Evolutionary conservation across 2,797 vertebrate genomes (phyloP).

Genomic region (Euphonia xanthogaster): DNA sequence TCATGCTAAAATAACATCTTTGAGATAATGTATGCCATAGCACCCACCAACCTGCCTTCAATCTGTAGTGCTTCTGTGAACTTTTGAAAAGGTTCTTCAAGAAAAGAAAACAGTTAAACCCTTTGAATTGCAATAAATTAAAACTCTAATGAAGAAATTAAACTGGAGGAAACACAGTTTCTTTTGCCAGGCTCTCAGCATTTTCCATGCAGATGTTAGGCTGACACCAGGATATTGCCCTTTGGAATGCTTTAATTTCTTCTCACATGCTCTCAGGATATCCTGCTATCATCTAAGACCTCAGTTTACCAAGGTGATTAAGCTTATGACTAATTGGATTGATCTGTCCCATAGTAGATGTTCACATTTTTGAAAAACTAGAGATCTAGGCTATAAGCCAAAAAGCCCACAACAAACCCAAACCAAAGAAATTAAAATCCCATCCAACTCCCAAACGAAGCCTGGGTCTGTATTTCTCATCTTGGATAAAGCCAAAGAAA

Average conservation of each 20-base stretch:
- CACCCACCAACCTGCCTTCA: not conserved
- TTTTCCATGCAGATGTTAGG: not conserved
- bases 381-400: not conserved
- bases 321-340: not conserved
- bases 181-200: not conserved
- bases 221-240: not conserved
- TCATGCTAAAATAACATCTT: conserved; percentile 23
- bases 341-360: not conserved
- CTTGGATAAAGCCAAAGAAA: not conserved
- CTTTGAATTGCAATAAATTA: conserved; percentile 6
- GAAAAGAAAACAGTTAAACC: not conserved
- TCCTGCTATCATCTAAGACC: not conserved
- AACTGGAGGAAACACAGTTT: not conserved
- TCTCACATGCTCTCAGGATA: not conserved
- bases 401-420: not conserved
- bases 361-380: not conserved
- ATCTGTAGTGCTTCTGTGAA: not conserved
- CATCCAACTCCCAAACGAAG: not conserved
- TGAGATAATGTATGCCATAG: conserved; percentile 17
- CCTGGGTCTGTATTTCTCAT: not conserved
- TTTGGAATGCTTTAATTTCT: not conserved
- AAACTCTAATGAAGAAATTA: not conserved
- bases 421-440: not conserved
- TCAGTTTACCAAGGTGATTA: not conserved
- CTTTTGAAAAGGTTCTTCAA: conserved; percentile 21